Evolutionary conservation across 1,140 invertebrate genomes (phyloP).

Genomic region (Geopemphigus sp.): DNA sequence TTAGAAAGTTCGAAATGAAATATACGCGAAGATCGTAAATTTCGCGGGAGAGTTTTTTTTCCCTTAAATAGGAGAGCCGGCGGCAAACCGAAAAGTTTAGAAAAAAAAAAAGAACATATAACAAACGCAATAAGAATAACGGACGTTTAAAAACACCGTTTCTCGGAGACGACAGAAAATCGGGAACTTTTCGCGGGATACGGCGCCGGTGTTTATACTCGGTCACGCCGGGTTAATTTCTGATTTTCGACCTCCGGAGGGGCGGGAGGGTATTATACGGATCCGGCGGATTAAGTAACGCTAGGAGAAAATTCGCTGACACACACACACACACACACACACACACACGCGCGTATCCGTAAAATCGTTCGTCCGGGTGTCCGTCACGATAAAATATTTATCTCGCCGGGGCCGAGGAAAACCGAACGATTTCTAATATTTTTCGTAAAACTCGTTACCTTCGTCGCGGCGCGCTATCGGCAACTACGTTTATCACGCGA

Average conservation of each 20-base stretch:
- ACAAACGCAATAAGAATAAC: slow-evolving; percentile 9
- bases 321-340: no score
- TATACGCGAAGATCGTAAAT: slow-evolving; percentile 21
- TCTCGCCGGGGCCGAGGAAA: no score
- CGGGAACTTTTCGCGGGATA: neutral
- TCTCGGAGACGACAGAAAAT: slow-evolving; percentile 25
- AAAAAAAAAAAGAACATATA: neutral
- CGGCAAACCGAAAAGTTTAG: slow-evolving; percentile 2
- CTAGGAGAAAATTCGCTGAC: no score
- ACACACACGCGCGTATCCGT: no score
- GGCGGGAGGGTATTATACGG: no score
- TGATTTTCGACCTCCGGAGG: neutral
- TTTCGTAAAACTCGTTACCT: no score
- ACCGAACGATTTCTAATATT: no score
- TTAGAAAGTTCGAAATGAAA: slow-evolving; percentile 29
- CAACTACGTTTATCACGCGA: no score
- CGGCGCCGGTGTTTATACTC: slow-evolving; percentile 8
- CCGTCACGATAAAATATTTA: no score
- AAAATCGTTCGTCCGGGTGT: neutral
- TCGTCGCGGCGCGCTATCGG: no score
- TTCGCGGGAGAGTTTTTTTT: neutral
- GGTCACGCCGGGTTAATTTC: neutral
- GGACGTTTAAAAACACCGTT: slow-evolving; percentile 9
- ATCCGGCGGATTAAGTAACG: no score
- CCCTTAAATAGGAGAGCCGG: no score